Conservation (phyloP, 2,797 vertebrate genomes). For the Aselliscus stoliczkanus region DNA sequence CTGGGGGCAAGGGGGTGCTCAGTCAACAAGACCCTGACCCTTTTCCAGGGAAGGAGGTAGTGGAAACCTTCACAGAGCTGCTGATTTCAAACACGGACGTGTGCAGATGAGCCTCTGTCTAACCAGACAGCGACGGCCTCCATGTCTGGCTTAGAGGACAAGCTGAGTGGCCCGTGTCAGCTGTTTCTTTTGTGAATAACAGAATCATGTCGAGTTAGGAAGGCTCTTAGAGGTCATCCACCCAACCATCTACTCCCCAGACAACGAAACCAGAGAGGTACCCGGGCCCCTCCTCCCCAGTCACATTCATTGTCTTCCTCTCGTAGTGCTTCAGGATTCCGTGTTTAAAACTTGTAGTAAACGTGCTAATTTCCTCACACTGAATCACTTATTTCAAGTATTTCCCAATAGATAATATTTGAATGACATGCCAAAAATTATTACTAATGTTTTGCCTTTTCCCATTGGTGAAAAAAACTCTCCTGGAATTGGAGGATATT, state of each 20-base stretch:
- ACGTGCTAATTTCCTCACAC: not conserved
- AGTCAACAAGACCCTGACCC: not conserved
- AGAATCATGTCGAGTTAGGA: not conserved
- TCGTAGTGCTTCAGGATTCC: not conserved
- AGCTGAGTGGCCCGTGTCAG: fast-evolving
- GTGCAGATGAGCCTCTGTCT: not conserved
- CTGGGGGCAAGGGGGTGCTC: not conserved
- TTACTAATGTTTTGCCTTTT: not conserved
- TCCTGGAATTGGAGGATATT: not conserved
- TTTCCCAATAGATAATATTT: not conserved
- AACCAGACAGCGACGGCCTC: fast-evolving
- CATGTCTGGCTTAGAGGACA: not conserved
- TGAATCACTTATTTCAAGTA: not conserved
- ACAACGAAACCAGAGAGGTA: too few relatives aligned
- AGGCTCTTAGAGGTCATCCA: not conserved
- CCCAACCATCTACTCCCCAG: not conserved
- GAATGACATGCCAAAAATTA: not conserved
- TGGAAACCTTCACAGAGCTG: not conserved
- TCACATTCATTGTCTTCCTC: not conserved
- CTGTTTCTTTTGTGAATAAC: not conserved
- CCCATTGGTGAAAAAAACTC: not conserved
- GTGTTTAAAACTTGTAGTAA: not conserved
- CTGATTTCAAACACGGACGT: not conserved
- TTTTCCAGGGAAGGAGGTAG: not conserved
- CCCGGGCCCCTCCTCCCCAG: not conserved